Percentiles rank a stretch among this genome's conserved stretches.
Evolutionary conservation across 2,888 invertebrate genomes (phyloP).

Genomic region (Oscheius myriophilus): DNA sequence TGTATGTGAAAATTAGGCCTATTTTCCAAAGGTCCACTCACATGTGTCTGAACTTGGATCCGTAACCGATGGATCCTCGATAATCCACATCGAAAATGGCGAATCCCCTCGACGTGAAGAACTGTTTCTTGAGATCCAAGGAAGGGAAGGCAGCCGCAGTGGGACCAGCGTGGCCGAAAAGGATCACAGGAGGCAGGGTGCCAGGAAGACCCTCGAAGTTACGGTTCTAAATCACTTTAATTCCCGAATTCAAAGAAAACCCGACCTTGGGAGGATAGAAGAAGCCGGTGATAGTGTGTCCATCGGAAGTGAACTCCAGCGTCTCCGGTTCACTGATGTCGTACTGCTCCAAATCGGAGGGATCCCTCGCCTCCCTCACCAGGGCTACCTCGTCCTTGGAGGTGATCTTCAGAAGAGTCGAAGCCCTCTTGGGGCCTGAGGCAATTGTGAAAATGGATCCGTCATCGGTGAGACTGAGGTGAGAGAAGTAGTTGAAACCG

Average conservation of each 20-base stretch:
- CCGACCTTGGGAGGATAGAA: constrained; percentile 70
- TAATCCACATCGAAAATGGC: constrained; percentile 72
- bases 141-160: constrained; percentile 67
- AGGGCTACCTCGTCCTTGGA: background rate
- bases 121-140: constrained; percentile 71
- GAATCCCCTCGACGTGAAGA: constrained; percentile 69
- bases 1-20: too few relatives aligned
- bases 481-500: constrained; percentile 44
- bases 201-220: constrained; percentile 66
- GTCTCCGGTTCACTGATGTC: constrained; percentile 71
- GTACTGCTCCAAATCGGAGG: constrained; percentile 43
- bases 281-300: constrained; percentile 46
- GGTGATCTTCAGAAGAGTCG: constrained; percentile 64
- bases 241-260: background rate
- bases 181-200: constrained; percentile 71
- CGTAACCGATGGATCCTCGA: constrained; percentile 73
- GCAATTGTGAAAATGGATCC: constrained; percentile 68
- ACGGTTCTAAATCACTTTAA: constrained; percentile 61
- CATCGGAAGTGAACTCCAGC: constrained; percentile 66
- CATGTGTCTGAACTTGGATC: constrained; percentile 71
- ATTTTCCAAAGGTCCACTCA: too few relatives aligned
- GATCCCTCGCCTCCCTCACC: constrained; percentile 39
- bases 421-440: constrained; percentile 68
- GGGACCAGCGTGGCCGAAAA: constrained; percentile 73
- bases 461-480: constrained; percentile 35